Percentiles rank a stretch among this genome's conserved stretches.
These are phyloP conservation scores for Nasonia oneida DNA, from an alignment of 2,888 invertebrate genomes.

Conservation along the genomic window DNA sequence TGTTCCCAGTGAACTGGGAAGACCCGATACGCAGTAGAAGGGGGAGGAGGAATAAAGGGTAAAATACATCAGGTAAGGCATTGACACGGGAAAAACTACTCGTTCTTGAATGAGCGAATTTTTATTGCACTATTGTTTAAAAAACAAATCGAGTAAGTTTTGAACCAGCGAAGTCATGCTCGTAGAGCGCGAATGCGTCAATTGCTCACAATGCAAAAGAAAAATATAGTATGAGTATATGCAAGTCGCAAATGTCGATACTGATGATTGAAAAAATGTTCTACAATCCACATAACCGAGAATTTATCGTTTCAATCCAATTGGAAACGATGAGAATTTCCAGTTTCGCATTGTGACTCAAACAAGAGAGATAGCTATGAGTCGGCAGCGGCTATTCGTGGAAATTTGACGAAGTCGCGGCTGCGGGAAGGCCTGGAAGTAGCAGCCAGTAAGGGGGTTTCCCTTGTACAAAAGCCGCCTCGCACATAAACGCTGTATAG, in stretches of 20 bases:
- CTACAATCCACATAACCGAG: too few species aligned
- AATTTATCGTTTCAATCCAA: background rate
- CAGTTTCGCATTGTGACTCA: background rate
- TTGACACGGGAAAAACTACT: conserved; percentile 19
- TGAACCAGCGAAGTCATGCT: too few species aligned
- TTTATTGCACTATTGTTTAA: too few species aligned
- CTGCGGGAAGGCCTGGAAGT: background rate
- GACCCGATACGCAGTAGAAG: background rate
- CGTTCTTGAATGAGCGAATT: too few species aligned
- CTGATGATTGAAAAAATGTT: too few species aligned
- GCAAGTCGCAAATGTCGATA: too few species aligned
- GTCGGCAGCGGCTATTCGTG: background rate
- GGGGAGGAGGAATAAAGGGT: background rate
- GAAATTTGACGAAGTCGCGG: conserved; percentile 20
- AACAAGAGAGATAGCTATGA: background rate
- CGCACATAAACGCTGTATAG: background rate
- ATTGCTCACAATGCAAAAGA: too few species aligned
- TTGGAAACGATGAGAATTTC: background rate
- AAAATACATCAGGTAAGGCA: background rate
- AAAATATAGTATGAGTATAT: too few species aligned
- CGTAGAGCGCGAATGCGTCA: too few species aligned
- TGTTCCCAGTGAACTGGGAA: background rate
- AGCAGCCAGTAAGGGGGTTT: conserved; percentile 15
- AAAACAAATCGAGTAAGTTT: too few species aligned
- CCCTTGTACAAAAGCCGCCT: conserved; percentile 33